Percentiles rank a stretch among this genome's conserved stretches.
Conservation (phyloP, 2,888 invertebrate genomes). For the Ectropis crepuscularia region DNA sequence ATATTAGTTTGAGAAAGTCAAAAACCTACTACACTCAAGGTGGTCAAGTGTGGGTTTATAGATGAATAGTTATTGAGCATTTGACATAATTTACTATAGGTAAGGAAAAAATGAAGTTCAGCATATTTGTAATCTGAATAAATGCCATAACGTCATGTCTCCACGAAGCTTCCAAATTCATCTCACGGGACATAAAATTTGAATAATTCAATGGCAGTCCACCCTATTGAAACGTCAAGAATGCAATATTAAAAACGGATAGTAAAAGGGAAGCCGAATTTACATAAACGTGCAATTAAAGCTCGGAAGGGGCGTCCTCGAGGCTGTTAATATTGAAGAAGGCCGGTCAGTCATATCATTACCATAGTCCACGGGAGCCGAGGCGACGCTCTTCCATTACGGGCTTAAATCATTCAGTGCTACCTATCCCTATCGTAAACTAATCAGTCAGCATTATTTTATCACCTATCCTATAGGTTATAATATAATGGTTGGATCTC, state of each 20-base stretch:
- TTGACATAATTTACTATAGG: no score
- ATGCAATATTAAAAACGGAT: conserved; percentile 53
- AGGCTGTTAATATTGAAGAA: conserved; percentile 59
- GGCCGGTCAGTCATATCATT: conserved; percentile 39
- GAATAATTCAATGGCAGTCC: conserved; percentile 18
- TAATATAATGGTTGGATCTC: no score
- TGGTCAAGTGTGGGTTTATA: no score
- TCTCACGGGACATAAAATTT: conserved; percentile 15
- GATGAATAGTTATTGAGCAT: no score
- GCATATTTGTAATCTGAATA: no score
- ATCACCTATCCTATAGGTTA: no score
- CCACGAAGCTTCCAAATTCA: conserved; percentile 11
- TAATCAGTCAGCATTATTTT: conserved; percentile 12
- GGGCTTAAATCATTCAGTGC: conserved; percentile 34
- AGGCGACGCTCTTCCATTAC: conserved; percentile 34
- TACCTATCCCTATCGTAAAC: conserved; percentile 7
- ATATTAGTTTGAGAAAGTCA: no score
- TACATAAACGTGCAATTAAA: conserved; percentile 72
- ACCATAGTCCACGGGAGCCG: conserved; percentile 27
- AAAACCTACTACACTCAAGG: no score
- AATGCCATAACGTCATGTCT: background rate
- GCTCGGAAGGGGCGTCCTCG: conserved; percentile 52
- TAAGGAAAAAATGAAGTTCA: no score
- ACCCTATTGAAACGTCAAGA: conserved; percentile 44
- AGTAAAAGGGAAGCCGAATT: conserved; percentile 47